These are phyloP conservation scores for Heliconius aoede DNA, from an alignment of 2,888 invertebrate species.

Conservation along the genomic window DNA sequence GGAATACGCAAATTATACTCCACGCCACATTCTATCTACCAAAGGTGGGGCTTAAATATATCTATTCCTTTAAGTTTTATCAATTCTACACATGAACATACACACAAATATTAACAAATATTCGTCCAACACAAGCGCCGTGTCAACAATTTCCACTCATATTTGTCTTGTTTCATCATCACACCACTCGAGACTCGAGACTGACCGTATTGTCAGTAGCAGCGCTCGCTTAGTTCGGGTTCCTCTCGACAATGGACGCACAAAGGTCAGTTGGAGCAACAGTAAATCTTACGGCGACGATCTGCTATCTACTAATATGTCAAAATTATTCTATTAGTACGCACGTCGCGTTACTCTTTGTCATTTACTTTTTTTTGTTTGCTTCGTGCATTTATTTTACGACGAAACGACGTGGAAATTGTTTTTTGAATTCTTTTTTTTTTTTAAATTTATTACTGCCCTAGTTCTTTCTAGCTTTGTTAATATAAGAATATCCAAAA, in stretches of 20 bases:
- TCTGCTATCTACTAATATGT: slow-evolving; percentile 48
- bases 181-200: neutral
- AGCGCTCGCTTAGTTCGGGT: slow-evolving; percentile 78
- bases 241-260: slow-evolving; percentile 69
- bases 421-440: neutral
- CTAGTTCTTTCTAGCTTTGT: too few species aligned
- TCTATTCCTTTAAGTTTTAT: too few species aligned
- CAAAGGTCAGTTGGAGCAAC: slow-evolving; percentile 81
- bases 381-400: neutral
- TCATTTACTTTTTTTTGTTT: neutral
- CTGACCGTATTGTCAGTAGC: slow-evolving; percentile 1
- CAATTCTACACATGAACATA: neutral
- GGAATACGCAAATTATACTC: too few species aligned
- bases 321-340: neutral
- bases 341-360: slow-evolving; percentile 54
- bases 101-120: slow-evolving; percentile 25
- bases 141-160: slow-evolving; percentile 6
- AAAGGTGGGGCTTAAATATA: too few species aligned
- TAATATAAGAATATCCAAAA: too few species aligned
- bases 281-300: slow-evolving; percentile 77
- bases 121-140: neutral
- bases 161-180: slow-evolving; percentile 1
- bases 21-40: too few species aligned
- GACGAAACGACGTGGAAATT: neutral
- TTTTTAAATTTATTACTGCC: too few species aligned